phyloP scores from a whole-genome alignment of 2,113 vertebrate genomes.

The Menidia beryllina region DNA sequence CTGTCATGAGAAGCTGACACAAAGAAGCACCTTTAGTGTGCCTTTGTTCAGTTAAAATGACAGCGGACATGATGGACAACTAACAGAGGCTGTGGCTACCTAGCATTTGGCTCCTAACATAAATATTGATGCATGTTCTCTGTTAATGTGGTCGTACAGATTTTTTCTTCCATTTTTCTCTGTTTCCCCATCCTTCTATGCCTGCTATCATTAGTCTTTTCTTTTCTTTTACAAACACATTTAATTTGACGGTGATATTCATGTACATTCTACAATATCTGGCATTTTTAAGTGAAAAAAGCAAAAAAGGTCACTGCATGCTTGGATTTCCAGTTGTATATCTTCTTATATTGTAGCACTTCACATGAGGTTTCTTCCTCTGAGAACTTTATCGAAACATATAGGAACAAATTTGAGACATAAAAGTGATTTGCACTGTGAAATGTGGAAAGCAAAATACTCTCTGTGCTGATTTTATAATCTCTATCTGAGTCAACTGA shows the following conservation, averaged over 20 bases:
- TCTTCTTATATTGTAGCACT: neutral
- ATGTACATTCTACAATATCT: neutral
- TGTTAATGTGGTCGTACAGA: neutral
- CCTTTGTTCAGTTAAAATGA: neutral
- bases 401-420: neutral
- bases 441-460: conserved; percentile 22
- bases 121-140: conserved; percentile 7
- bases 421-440: conserved; percentile 16
- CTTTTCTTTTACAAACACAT: neutral
- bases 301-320: conserved; percentile 4
- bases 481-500: conserved; percentile 65
- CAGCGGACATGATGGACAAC: neutral
- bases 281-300: conserved; percentile 18
- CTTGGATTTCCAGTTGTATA: conserved; percentile 5
- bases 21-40: neutral
- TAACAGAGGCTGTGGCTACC: neutral
- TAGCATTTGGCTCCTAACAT: neutral
- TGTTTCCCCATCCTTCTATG: neutral
- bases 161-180: neutral
- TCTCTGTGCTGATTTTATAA: conserved; percentile 59
- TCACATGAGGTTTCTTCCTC: too few species aligned
- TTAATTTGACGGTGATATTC: neutral
- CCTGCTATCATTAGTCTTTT: conserved; percentile 1
- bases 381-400: neutral
- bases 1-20: neutral